Evolutionary conservation across 2,113 vertebrate genomes (phyloP), one percentile per base, ranked within the genome.

Genomic region (Oncorhynchus tshawytscha): DNA sequence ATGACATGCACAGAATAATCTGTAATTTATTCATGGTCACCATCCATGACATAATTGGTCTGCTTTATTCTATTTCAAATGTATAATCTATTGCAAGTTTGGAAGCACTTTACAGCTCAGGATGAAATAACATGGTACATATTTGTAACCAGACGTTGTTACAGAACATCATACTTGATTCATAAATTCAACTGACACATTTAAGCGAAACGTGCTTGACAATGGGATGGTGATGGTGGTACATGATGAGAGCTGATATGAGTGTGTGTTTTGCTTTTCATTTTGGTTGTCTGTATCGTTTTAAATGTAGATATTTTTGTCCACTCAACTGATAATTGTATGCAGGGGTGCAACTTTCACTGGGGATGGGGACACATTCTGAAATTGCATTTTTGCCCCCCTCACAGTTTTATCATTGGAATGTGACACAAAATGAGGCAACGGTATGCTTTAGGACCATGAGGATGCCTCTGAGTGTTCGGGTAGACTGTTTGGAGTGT

Each of bases 31-130:
- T 51, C 80, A 75, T 73, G 24, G 78, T 73, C 67, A 15, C 29
- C 73, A 29, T 78, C 29, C 73, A 29, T 78, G 34, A 60, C 75
- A 81, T 64, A 51, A 79, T 84, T 64, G 76, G 87, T 81, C 80
- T 73, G 3, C 48, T 70, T 48, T 29, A 16, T 76, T 11, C 24
- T 78, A 78, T 81, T 78, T 65, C 72, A 76, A 72, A 72, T 85
- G 83, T 73, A 48, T 78, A 80, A 74, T 81, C 72, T 90, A 85
- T 87, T 84, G 83, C 86, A 89, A 91, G 85, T 90, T 90, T 78
- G 87, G 89, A 91, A 90, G 91, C 90, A 91, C 91, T 92, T 92
- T 92, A 92, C 85, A 82, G 86, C 90, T 92, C 91, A 92, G 91
- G 91, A 88, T 82, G 85, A 78, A 78, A 84, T 78, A 82, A 87